Evolutionary conservation across 1,140 invertebrate species (phyloP), one percentile per base, ranked within the genome.

Genomic region (Drosophila oshimai): DNA sequence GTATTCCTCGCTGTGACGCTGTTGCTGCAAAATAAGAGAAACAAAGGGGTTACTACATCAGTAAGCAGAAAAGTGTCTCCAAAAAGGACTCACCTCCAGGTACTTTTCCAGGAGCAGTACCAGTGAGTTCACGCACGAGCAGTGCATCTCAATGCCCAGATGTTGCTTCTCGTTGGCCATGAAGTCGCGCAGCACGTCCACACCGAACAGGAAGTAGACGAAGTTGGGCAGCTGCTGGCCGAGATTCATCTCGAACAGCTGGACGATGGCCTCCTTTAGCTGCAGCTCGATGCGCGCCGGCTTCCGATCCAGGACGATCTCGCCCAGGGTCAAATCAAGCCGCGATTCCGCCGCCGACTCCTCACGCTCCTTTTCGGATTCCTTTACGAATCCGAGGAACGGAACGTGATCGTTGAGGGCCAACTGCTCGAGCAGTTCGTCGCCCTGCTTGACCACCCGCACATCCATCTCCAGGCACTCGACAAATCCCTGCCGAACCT

Each of bases 131-230:
- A 98, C 92, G 80, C 97, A 98, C 0, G 96, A 97, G 31, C 96
- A 93, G 0, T 96, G 95, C 64, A 94, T 95, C 10, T 96, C 94
- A 33, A 95, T 44, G 20, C 95, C 24, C 94, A 83, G 94, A 93
- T 89, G 95, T 93, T 55, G 96, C 93, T n/a, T 94, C 91, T 3
- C 94, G 26, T 93, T 93, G 31, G 68, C 49, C 76, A 58, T 76
- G 18, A 81, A 77, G 9, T 95, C 93, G 41, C 94, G 93, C 3
- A 91, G 91, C 0, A 96, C 92, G 71, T 97, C 95, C 91, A 98
- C 98, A 2, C 97, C 97, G 0, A 98, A 92, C n/a, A 99, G 92
- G 90, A 96, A 97, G 89, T 98, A 97, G 3, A 96, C 94, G 3
- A 99, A 91, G 92, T 98, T 98, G 6, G 97, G 97, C 17, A 95